These are phyloP conservation scores for Sipha flava DNA, from an alignment of 1,140 invertebrate species.

Conservation along the genomic window DNA sequence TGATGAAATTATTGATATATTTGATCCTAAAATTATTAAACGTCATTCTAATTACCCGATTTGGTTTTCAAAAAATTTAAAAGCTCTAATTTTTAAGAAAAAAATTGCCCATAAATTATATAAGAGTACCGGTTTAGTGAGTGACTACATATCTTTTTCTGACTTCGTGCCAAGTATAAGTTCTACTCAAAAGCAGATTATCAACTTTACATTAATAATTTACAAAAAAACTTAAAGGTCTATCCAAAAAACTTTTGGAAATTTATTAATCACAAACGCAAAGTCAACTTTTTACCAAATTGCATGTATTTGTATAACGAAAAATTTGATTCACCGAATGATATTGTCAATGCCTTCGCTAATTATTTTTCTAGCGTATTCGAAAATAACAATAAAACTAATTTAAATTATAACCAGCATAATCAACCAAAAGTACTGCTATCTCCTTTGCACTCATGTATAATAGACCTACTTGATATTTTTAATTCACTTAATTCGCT, in stretches of 20 bases:
- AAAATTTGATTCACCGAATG: neutral
- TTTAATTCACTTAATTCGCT: neutral
- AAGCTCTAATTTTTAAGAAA: neutral
- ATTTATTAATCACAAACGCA: slow-evolving; percentile 1
- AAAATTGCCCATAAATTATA: slow-evolving; percentile 13
- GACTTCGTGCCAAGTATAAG: neutral
- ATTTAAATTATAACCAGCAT: neutral
- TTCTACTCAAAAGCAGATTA: neutral
- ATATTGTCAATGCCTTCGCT: neutral
- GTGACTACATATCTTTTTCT: slow-evolving; percentile 4
- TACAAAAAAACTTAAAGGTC: neutral
- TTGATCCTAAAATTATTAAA: too few species aligned
- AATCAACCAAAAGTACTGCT: neutral
- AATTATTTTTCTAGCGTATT: neutral
- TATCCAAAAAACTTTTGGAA: neutral
- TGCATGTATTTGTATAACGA: neutral
- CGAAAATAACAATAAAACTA: neutral
- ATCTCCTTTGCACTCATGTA: neutral
- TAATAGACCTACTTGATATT: neutral
- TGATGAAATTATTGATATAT: too few species aligned
- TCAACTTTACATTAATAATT: neutral
- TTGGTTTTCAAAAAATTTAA: neutral
- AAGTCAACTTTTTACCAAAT: neutral
- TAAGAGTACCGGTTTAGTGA: neutral
- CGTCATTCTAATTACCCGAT: too few species aligned